Evolutionary conservation across 2,113 vertebrate species (phyloP).

Genomic region (Dunckerocampus dactyliophorus): DNA sequence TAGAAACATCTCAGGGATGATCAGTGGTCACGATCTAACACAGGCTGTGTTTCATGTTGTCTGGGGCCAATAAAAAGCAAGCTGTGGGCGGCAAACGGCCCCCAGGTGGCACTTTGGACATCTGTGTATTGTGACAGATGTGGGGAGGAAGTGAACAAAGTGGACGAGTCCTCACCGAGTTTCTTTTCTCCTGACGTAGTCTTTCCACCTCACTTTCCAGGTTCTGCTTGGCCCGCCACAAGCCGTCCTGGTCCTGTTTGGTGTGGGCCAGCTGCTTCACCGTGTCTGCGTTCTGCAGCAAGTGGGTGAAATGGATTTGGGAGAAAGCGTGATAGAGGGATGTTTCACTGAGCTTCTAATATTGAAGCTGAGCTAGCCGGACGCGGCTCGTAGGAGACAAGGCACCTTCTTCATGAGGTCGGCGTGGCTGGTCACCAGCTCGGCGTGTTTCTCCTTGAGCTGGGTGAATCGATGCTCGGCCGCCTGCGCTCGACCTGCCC

Average conservation of each 20-base stretch:
- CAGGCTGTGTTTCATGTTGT: too few relatives aligned
- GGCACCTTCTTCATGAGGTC: conserved; percentile 88
- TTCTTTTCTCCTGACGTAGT: conserved; percentile 70
- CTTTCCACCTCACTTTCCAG: conserved; percentile 77
- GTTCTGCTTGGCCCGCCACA: conserved; percentile 76
- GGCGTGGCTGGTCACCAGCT: conserved; percentile 88
- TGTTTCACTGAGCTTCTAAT: too few relatives aligned
- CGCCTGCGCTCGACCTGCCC: conserved; percentile 83
- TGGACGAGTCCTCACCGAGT: conserved; percentile 36
- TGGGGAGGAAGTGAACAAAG: neutral
- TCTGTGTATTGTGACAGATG: too few relatives aligned
- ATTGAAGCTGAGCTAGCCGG: neutral
- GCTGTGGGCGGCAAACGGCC: too few relatives aligned
- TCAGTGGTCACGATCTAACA: too few relatives aligned
- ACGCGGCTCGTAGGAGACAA: too few relatives aligned
- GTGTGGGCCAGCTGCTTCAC: conserved; percentile 76
- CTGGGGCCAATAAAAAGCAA: too few relatives aligned
- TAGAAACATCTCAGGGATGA: too few relatives aligned
- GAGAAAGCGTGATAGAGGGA: too few relatives aligned
- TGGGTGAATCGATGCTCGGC: conserved; percentile 87
- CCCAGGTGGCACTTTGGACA: too few relatives aligned
- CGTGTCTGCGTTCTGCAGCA: conserved; percentile 82
- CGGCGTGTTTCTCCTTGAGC: conserved; percentile 91
- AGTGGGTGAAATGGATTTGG: too few relatives aligned
- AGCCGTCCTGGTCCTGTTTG: conserved; percentile 77